phyloP scores from a whole-genome alignment of 2,888 invertebrate species.

The Anodontia alba region DNA sequence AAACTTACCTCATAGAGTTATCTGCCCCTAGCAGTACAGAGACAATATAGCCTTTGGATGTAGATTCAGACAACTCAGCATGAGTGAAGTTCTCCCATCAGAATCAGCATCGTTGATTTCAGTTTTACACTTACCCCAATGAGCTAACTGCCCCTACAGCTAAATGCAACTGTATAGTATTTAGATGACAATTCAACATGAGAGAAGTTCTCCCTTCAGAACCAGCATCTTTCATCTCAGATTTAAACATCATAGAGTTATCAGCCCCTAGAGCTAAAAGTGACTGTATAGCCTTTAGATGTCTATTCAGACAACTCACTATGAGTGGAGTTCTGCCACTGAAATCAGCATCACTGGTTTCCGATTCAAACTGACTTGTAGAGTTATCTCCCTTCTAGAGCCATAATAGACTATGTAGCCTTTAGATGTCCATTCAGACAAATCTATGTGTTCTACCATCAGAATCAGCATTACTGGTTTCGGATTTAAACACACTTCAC shows the following conservation, averaged over 20 bases:
- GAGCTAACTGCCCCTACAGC: conserved; percentile 63
- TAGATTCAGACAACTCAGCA: conserved; percentile 59
- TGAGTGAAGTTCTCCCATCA: conserved; percentile 56
- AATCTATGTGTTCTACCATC: conserved; percentile 65
- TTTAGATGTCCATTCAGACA: conserved; percentile 56
- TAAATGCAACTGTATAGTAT: conserved; percentile 56
- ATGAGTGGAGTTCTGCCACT: conserved; percentile 65
- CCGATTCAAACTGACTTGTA: conserved; percentile 54
- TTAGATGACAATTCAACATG: conserved; percentile 60
- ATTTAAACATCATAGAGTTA: conserved; percentile 32
- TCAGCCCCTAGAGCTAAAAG: conserved; percentile 64
- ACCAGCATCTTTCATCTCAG: conserved; percentile 65
- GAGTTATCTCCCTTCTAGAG: conserved; percentile 63
- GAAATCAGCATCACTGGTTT: conserved; percentile 64
- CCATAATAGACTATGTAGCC: conserved; percentile 57
- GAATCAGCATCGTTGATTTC: too few species aligned
- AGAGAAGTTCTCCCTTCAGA: conserved; percentile 65
- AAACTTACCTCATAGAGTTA: conserved; percentile 44
- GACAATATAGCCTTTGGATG: conserved; percentile 55
- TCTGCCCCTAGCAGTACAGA: conserved; percentile 63
- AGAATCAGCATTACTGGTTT: conserved; percentile 64
- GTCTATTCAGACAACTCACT: conserved; percentile 56
- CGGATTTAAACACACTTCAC: conserved; percentile 51
- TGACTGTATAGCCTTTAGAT: conserved; percentile 56
- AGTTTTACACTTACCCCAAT: conserved; percentile 53